Conservation (phyloP, 2,888 invertebrate genomes). For the Drosophila kambysellisi region DNA sequence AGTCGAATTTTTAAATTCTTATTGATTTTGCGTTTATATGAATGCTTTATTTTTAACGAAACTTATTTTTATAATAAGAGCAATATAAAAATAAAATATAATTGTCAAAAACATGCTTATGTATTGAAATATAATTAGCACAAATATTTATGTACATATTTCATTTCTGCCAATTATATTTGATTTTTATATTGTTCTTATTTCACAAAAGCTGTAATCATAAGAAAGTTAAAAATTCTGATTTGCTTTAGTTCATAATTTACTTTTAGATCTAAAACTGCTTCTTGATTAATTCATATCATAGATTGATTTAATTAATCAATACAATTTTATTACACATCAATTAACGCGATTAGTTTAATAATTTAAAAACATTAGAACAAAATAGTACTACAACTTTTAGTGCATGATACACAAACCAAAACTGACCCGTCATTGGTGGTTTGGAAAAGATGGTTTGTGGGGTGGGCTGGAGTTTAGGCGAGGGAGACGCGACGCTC, state of each 20-base stretch:
- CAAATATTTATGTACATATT: neutral
- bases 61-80: neutral
- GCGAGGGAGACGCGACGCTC: conserved; percentile 20
- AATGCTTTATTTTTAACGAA: neutral
- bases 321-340: neutral
- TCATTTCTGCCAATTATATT: neutral
- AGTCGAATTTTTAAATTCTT: neutral
- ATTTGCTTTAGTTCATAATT: neutral
- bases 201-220: too few species aligned
- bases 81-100: neutral
- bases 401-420: neutral
- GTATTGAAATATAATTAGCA: neutral
- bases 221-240: too few species aligned
- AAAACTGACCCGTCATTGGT: conserved; percentile 37
- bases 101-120: neutral
- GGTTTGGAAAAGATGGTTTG: neutral
- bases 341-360: neutral
- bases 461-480: neutral
- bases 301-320: neutral
- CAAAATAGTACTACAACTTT: neutral
- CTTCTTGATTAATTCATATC: too few species aligned
- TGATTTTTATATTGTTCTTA: too few species aligned
- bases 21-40: neutral
- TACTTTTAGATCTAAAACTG: neutral
- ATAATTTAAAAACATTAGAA: neutral